A percentile compares a stretch with the other conserved stretches of the same genome.
phyloP scores from a whole-genome alignment of 2,888 invertebrate genomes.

The Oxycera nigricornis region DNA sequence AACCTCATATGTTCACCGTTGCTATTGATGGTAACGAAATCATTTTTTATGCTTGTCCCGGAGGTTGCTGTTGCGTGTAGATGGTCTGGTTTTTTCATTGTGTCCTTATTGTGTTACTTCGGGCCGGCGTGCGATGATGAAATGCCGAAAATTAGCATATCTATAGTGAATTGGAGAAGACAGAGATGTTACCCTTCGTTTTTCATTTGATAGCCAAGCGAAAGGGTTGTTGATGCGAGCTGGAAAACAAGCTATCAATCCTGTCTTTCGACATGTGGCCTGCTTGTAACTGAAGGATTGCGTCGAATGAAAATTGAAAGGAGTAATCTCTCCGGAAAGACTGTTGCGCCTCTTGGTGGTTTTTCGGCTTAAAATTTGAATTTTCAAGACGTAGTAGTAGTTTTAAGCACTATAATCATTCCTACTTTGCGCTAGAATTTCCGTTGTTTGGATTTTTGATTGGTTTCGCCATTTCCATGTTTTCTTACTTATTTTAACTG shows the following conservation, averaged over 20 bases:
- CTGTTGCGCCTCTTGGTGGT: slow-evolving; percentile 23
- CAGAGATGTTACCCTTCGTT: slow-evolving; percentile 30
- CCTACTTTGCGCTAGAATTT: too few relatives aligned
- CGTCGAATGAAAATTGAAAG: background rate
- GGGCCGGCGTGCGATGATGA: slow-evolving; percentile 18
- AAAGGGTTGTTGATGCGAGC: slow-evolving; percentile 31
- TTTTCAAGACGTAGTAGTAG: background rate
- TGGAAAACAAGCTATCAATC: slow-evolving; percentile 40
- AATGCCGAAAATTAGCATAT: slow-evolving; percentile 45
- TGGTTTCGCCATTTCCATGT: too few relatives aligned
- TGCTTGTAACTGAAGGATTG: background rate
- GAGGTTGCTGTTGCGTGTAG: slow-evolving; percentile 16
- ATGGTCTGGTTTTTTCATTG: slow-evolving; percentile 25
- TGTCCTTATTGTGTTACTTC: slow-evolving; percentile 3
- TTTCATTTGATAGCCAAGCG: background rate
- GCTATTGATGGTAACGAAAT: slow-evolving; percentile 21
- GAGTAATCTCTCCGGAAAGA: slow-evolving; percentile 9
- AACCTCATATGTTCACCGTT: slow-evolving; percentile 12
- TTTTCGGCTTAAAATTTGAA: slow-evolving; percentile 13
- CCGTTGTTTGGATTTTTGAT: too few relatives aligned
- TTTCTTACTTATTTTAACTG: too few relatives aligned
- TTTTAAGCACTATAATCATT: too few relatives aligned
- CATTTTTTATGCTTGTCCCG: slow-evolving; percentile 2
- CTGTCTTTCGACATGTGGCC: slow-evolving; percentile 40
- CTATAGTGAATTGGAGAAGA: slow-evolving; percentile 30